Conservation (phyloP, 2,113 vertebrate genomes). For the Gavia stellata region DNA sequence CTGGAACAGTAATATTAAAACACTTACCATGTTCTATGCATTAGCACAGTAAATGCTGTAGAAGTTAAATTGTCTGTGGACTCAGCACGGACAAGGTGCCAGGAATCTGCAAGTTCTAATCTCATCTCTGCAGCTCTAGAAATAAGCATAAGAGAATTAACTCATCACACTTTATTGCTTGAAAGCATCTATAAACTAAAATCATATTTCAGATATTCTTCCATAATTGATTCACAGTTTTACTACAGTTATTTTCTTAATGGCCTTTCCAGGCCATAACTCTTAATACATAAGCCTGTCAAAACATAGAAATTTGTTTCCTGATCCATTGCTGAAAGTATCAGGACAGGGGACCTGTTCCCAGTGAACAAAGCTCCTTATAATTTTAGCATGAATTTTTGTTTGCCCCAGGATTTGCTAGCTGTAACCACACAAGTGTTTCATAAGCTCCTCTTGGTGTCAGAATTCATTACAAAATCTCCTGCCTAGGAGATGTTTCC, state of each 20-base stretch:
- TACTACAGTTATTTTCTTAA: slow-evolving; percentile 54
- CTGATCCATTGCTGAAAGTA: background rate
- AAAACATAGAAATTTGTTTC: slow-evolving; percentile 20
- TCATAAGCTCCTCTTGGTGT: background rate
- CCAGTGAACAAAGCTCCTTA: background rate
- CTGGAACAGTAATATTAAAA: background rate
- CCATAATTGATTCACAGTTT: slow-evolving; percentile 49
- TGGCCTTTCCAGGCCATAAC: slow-evolving; percentile 37
- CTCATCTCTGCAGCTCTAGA: slow-evolving; percentile 59
- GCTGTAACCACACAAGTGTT: background rate
- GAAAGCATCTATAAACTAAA: slow-evolving; percentile 65
- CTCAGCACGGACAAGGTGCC: background rate
- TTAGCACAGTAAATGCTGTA: background rate
- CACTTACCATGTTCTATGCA: background rate
- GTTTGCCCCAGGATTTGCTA: background rate
- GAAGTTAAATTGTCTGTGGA: slow-evolving; percentile 10
- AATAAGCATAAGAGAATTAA: slow-evolving; percentile 65
- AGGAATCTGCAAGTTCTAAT: slow-evolving; percentile 53
- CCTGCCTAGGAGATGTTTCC: background rate
- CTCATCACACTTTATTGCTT: slow-evolving; percentile 67
- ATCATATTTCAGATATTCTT: slow-evolving; percentile 56
- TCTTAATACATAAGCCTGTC: background rate
- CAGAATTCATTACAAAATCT: slow-evolving; percentile 16
- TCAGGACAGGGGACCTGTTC: background rate
- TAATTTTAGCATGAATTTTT: background rate